phyloP scores from a whole-genome alignment of 30 jellyfish, hydroid and myxozoan genomes.

The Pelagia noctiluca region DNA sequence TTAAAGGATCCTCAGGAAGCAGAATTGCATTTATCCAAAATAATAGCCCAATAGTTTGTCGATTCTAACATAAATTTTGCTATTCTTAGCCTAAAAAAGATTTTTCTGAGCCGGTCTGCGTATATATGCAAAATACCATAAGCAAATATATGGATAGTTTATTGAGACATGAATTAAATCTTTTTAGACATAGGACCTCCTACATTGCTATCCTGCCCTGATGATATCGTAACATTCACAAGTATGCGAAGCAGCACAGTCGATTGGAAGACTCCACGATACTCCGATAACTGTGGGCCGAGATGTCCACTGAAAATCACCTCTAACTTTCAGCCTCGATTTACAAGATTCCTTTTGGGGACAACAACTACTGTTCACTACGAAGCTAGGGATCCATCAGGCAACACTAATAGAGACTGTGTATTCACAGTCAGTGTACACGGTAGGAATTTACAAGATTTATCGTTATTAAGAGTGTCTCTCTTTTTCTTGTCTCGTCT shows the following conservation, averaged over 20 bases:
- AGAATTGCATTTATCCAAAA: too few species aligned
- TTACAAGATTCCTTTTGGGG: conserved; percentile 23
- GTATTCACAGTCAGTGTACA: conserved; percentile 68
- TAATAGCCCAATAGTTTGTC: too few species aligned
- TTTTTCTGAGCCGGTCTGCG: too few species aligned
- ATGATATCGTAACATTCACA: conserved; percentile 49
- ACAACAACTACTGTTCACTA: conserved; percentile 44
- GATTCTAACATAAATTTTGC: too few species aligned
- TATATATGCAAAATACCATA: too few species aligned
- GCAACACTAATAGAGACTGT: conserved; percentile 78
- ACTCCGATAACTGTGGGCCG: conserved; percentile 87
- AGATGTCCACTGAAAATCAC: conserved; percentile 62
- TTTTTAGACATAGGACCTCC: conserved; percentile 87
- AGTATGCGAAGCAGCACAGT: conserved; percentile 29
- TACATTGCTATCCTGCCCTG: conserved; percentile 63
- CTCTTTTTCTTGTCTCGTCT: too few species aligned
- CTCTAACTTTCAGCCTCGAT: conserved; percentile 23
- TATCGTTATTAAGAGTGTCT: too few species aligned
- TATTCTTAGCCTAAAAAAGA: too few species aligned
- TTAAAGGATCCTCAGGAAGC: too few species aligned
- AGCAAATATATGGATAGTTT: too few species aligned
- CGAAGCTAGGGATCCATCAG: conserved; percentile 87
- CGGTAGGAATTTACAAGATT: conserved; percentile 51
- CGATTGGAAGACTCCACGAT: conserved; percentile 70
- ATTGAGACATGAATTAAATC: too few species aligned